Percentiles rank a stretch among this genome's conserved stretches.
phyloP scores from a whole-genome alignment of 92 coral and sea anemone genomes.

The Diadumene lineata region DNA sequence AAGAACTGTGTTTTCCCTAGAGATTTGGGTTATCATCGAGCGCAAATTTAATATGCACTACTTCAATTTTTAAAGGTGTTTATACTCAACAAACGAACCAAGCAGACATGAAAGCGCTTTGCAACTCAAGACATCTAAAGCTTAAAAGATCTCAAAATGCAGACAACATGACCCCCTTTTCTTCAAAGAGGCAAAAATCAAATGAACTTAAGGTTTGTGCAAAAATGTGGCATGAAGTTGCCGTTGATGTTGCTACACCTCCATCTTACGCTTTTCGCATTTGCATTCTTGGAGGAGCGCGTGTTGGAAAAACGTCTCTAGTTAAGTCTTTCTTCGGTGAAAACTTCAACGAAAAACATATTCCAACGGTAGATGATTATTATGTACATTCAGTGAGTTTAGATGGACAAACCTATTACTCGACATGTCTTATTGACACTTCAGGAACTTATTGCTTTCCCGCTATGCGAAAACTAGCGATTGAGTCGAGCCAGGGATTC shows the following conservation, averaged over 20 bases:
- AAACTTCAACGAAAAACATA: conserved; percentile 60
- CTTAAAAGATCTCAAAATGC: too few species aligned
- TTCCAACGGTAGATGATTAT: conserved; percentile 75
- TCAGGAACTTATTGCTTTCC: conserved; percentile 78
- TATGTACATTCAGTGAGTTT: conserved; percentile 57
- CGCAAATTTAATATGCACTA: too few species aligned
- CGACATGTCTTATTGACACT: conserved; percentile 72
- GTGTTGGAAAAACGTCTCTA: conserved; percentile 76
- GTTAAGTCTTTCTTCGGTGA: conserved; percentile 67
- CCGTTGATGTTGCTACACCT: conserved; percentile 9
- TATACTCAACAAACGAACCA: too few species aligned
- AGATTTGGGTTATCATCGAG: too few species aligned
- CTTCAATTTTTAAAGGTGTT: too few species aligned
- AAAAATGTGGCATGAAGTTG: too few species aligned
- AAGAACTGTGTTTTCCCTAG: too few species aligned
- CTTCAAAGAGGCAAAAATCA: neutral
- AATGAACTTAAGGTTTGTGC: neutral
- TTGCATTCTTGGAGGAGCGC: conserved; percentile 68
- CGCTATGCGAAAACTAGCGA: conserved; percentile 71
- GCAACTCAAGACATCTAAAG: too few species aligned
- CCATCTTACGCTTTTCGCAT: conserved; percentile 67
- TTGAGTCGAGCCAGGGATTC: conserved; percentile 66
- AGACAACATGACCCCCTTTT: too few species aligned
- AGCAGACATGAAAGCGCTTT: too few species aligned
- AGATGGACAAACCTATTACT: conserved; percentile 40